Base-by-base conservation (phyloP, 2,888 invertebrate genomes). In the Nemotelus pantherinus region DNA sequence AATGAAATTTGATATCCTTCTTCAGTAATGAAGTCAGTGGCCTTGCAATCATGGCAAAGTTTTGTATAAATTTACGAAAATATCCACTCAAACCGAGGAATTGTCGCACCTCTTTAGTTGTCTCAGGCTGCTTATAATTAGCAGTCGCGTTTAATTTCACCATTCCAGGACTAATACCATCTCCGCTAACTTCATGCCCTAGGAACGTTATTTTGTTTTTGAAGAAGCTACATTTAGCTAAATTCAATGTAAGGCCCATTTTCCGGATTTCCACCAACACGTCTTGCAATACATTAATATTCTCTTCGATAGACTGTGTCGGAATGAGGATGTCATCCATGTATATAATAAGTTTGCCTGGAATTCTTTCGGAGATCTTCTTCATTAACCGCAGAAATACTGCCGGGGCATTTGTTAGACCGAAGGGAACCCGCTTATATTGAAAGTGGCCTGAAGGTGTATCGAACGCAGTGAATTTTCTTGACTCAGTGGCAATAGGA, bases 41-140 rank as follows among this genome's bases (percentile, higher is more conserved):
- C 68, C 80, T 79, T 0, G 83, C 80, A 3, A 81, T 79, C 76
- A 79, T 77, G 25, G 81, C 77, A 67, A 82, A 84, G 1, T 80
- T 44, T 45, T 74, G 41, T 2, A 85, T 82, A 68, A 85, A 85
- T 58, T 82, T 78, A 10, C 84, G 50, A 48, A 84, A 85, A 64
- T 84, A 85, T 0, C 83, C 81, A 0, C 81, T 77, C 6, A 84
- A 68, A 2, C 84, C 84, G 9, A 84, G 68, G 48, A 85, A 84
- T 67, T 80, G 77, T 75, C 81, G 80, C 0, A 83, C 78, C n/a
- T 82, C 80, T 65, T 81, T 82, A 0, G 71, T 41, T 7, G 53
- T 74, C 41, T 71, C 77, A 0, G 82, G 82, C 0, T 10, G 58
- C 0, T 81, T 81, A 5, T 80, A 82, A 55, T 82, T 77, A 45